Percentiles rank a stretch among this genome's conserved stretches.
Evolutionary conservation across 2,888 invertebrate genomes (phyloP).

Genomic region (Papilio demoleus): DNA sequence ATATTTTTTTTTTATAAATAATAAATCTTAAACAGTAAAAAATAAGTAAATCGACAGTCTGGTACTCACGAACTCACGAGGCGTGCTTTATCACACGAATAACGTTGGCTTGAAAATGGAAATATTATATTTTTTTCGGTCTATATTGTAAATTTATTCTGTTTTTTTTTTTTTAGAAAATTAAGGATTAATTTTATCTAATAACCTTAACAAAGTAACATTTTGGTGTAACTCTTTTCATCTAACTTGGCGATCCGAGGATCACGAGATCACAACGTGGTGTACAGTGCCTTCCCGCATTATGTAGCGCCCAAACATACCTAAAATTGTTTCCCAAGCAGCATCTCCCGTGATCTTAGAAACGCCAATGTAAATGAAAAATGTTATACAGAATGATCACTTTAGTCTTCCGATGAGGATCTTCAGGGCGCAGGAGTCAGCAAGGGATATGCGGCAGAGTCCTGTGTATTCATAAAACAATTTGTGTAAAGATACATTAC

Average conservation of each 20-base stretch:
- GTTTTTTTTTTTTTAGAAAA: neutral
- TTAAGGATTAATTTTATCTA: too few relatives aligned
- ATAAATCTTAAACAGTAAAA: neutral
- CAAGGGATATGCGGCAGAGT: conserved; percentile 11
- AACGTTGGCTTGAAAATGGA: conserved; percentile 3
- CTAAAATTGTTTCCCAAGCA: too few relatives aligned
- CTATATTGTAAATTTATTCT: conserved; percentile 12
- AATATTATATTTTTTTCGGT: neutral
- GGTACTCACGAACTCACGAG: neutral
- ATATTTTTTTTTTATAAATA: neutral
- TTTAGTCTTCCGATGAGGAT: neutral
- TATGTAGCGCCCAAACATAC: too few relatives aligned
- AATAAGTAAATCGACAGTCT: conserved; percentile 1
- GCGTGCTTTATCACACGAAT: conserved; percentile 31
- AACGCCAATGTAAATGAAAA: too few relatives aligned
- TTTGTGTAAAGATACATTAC: neutral
- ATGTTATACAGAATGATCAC: too few relatives aligned
- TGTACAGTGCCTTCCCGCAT: too few relatives aligned
- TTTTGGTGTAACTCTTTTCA: neutral
- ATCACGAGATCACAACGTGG: too few relatives aligned
- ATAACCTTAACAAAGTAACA: neutral
- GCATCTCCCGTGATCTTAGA: too few relatives aligned
- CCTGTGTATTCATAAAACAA: conserved; percentile 18
- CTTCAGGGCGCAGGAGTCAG: neutral
- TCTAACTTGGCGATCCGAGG: too few relatives aligned